These are phyloP conservation scores for Phenacoccus solenopsis DNA, from an alignment of 1,140 invertebrate species.

Conservation along the genomic window DNA sequence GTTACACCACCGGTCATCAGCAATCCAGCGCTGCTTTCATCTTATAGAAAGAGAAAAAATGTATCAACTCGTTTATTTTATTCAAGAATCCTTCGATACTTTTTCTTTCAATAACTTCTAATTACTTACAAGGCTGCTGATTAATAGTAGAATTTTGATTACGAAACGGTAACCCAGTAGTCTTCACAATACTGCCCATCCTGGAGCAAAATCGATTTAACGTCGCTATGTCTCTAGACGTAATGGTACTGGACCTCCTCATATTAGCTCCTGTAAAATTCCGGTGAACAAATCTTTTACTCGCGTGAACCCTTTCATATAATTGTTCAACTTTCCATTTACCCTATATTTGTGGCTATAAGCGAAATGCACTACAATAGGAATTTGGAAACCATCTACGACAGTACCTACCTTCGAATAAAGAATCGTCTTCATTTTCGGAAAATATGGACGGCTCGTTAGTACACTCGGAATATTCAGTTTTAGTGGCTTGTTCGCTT, in stretches of 20 bases:
- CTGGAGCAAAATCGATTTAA: slow-evolving; percentile 44
- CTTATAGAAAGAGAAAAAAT: slow-evolving; percentile 29
- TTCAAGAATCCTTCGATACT: no score
- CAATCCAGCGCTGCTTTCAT: slow-evolving; percentile 45
- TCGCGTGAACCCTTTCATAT: neutral
- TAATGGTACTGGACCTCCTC: neutral
- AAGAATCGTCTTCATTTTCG: neutral
- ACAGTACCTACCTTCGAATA: neutral
- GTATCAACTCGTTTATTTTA: no score
- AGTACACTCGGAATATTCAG: neutral
- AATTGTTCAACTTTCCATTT: no score
- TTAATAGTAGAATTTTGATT: slow-evolving; percentile 25
- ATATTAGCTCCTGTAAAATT: neutral
- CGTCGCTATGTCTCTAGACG: slow-evolving; percentile 24
- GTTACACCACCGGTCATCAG: slow-evolving; percentile 36
- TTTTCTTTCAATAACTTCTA: neutral
- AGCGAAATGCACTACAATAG: neutral
- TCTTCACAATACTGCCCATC: slow-evolving; percentile 49
- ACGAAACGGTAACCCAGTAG: slow-evolving; percentile 34
- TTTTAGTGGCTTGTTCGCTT: neutral
- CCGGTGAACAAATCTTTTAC: no score
- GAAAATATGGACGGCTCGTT: neutral
- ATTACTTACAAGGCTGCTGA: slow-evolving; percentile 28
- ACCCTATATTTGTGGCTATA: no score
- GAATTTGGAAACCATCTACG: neutral